Percentiles rank a stretch among this genome's conserved stretches.
Conservation (phyloP, 1,140 invertebrate genomes). For the Calliopsis andreniformis region DNA sequence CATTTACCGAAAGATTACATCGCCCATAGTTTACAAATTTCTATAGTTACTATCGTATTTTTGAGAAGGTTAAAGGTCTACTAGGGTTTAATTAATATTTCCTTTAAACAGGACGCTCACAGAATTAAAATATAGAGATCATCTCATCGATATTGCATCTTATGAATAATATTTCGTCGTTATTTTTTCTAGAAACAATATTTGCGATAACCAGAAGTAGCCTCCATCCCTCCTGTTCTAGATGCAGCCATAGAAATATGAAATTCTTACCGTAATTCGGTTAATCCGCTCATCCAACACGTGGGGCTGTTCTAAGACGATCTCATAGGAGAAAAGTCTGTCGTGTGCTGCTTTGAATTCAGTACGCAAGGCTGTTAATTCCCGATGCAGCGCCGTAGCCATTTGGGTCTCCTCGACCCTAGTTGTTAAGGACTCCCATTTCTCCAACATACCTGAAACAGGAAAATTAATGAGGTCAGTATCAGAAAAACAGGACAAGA, state of each 20-base stretch:
- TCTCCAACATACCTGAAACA: constrained; percentile 82
- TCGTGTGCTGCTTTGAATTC: constrained; percentile 75
- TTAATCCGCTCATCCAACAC: constrained; percentile 82
- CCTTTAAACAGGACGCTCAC: too few relatives aligned
- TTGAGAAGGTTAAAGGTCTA: too few relatives aligned
- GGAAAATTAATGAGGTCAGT: constrained; percentile 29
- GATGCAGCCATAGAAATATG: constrained; percentile 2
- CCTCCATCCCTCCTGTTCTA: too few relatives aligned
- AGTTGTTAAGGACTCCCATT: constrained; percentile 82
- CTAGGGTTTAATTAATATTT: too few relatives aligned
- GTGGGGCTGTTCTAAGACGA: constrained; percentile 74
- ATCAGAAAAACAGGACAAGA: not conserved
- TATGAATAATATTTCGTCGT: too few relatives aligned
- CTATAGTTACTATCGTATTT: too few relatives aligned
- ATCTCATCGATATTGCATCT: too few relatives aligned
- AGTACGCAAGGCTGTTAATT: constrained; percentile 78
- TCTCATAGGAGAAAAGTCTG: constrained; percentile 74
- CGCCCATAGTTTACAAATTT: too few relatives aligned
- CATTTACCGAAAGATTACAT: too few relatives aligned
- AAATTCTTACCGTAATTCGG: constrained; percentile 80
- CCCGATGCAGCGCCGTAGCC: constrained; percentile 79
- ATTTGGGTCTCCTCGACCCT: constrained; percentile 81
- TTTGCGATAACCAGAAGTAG: too few relatives aligned
- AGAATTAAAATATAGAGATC: too few relatives aligned
- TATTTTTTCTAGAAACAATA: too few relatives aligned